These are phyloP conservation scores for Aptenodytes forsteri DNA, from an alignment of 2,113 vertebrate genomes.

Conservation along the genomic window DNA sequence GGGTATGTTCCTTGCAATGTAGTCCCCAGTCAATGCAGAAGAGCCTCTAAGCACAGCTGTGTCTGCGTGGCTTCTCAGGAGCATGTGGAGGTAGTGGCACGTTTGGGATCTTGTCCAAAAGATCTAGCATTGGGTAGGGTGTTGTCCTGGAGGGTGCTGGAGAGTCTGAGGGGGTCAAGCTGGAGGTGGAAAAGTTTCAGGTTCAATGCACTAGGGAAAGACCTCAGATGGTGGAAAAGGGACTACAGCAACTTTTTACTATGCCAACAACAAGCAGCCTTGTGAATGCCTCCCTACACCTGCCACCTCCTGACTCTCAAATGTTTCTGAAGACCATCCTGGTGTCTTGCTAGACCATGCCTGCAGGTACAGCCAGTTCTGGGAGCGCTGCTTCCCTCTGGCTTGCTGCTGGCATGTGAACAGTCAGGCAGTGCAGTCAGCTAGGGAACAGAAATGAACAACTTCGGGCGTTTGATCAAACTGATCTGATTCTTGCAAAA, in stretches of 20 bases:
- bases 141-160: neutral
- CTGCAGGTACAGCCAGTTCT: neutral
- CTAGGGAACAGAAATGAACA: neutral
- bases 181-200: neutral
- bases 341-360: neutral
- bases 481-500: neutral
- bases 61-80: neutral
- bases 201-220: neutral
- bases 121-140: accelerated
- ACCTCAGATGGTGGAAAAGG: neutral
- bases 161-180: neutral
- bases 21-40: neutral
- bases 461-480: neutral
- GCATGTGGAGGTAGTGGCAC: accelerated
- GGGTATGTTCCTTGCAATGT: neutral
- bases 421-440: neutral
- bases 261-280: neutral
- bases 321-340: neutral
- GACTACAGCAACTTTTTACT: neutral
- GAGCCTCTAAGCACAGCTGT: neutral
- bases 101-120: neutral
- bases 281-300: neutral
- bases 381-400: neutral
- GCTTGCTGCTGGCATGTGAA: neutral
- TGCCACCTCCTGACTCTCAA: neutral